These are phyloP conservation scores for Dugesia japonica DNA, from an alignment of 2,888 invertebrate species.

Conservation along the genomic window DNA sequence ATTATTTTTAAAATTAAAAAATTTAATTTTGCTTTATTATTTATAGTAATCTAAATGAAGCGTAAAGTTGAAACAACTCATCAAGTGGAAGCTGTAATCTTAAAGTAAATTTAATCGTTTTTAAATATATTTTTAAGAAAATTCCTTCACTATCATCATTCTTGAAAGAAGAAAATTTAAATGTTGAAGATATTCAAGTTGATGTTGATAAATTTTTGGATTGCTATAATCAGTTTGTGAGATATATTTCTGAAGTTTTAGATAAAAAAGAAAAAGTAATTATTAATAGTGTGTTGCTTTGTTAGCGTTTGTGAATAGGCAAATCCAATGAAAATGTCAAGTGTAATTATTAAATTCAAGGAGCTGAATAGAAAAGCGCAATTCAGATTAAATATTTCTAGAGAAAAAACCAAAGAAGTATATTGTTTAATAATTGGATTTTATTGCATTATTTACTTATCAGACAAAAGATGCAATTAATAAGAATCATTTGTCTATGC, in stretches of 20 bases:
- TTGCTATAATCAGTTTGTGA: background rate
- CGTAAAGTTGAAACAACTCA: too few species aligned
- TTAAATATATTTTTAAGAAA: background rate
- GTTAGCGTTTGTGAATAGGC: background rate
- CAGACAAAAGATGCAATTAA: background rate
- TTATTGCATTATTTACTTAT: too few species aligned
- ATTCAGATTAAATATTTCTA: constrained; percentile 4
- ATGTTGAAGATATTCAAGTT: background rate
- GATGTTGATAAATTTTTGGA: background rate
- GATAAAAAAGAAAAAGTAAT: background rate
- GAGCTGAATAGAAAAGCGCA: background rate
- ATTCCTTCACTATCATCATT: background rate
- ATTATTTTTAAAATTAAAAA: too few species aligned
- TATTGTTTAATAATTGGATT: background rate
- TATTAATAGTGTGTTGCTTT: too few species aligned
- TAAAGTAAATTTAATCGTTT: too few species aligned
- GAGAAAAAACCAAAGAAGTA: background rate
- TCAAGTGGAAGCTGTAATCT: too few species aligned
- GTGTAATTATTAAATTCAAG: background rate
- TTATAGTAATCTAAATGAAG: too few species aligned
- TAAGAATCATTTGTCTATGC: background rate
- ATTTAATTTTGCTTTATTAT: too few species aligned
- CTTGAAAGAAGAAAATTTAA: background rate
- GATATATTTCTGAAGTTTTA: background rate
- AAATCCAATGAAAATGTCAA: background rate